phyloP scores from a whole-genome alignment of 2,888 invertebrate species.

The Drosophila trichaetosa region DNA sequence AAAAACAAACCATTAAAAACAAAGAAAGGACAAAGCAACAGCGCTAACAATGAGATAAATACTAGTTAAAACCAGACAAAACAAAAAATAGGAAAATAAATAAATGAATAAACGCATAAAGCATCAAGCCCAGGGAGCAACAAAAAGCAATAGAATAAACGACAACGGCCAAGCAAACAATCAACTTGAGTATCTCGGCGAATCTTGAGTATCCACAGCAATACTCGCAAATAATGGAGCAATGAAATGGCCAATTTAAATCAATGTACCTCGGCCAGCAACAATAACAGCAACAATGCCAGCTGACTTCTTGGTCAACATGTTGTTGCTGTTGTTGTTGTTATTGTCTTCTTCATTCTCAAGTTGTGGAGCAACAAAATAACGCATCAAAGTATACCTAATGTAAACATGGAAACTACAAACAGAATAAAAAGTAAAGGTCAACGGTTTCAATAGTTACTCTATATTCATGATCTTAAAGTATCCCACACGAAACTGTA shows the following conservation, averaged over 20 bases:
- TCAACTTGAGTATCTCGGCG: slow-evolving; percentile 55
- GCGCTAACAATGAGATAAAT: slow-evolving; percentile 30
- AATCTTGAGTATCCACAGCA: slow-evolving; percentile 13
- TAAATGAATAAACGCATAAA: slow-evolving; percentile 21
- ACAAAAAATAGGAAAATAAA: slow-evolving; percentile 31
- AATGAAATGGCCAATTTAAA: slow-evolving; percentile 72
- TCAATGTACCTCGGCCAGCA: slow-evolving; percentile 47
- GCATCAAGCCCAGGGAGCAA: neutral
- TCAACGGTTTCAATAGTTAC: neutral
- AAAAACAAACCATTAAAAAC: slow-evolving; percentile 3
- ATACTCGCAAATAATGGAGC: slow-evolving; percentile 59
- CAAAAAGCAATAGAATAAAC: slow-evolving; percentile 12
- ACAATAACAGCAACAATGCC: slow-evolving; percentile 46
- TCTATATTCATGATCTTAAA: neutral
- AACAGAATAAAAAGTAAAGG: neutral
- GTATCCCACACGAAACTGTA: neutral
- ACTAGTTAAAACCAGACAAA: slow-evolving; percentile 38
- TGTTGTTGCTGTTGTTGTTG: neutral
- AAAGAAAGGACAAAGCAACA: slow-evolving; percentile 16
- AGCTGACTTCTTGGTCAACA: slow-evolving; percentile 31
- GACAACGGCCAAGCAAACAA: slow-evolving; percentile 51
- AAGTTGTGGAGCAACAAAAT: neutral
- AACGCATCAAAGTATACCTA: neutral
- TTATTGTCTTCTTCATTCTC: neutral
- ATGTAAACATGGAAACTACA: neutral